Conservation (phyloP, 2,888 invertebrate species). For the Hirtodrosophila histrioides region DNA sequence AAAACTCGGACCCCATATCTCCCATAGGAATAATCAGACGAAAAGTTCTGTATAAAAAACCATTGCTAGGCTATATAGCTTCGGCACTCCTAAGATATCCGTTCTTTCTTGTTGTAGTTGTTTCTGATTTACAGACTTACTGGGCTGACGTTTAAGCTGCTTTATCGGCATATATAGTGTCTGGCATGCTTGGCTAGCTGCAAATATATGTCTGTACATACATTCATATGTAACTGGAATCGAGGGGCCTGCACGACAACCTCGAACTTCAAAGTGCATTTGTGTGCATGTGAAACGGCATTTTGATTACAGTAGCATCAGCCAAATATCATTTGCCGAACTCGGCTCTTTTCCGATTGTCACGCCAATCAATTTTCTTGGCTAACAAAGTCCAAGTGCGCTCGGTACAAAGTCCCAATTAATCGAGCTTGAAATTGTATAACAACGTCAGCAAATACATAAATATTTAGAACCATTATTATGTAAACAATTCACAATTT, state of each 20-base stretch:
- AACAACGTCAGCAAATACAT: slow-evolving; percentile 12
- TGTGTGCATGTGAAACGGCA: slow-evolving; percentile 20
- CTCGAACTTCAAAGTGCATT: slow-evolving; percentile 44
- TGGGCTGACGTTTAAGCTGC: no score
- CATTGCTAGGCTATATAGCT: no score
- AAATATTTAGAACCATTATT: slow-evolving; percentile 38
- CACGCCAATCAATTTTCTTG: slow-evolving; percentile 24
- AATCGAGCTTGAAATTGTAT: slow-evolving; percentile 42
- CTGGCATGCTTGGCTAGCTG: slow-evolving; percentile 50
- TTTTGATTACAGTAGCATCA: slow-evolving; percentile 22
- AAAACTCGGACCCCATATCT: no score
- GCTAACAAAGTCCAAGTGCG: slow-evolving; percentile 40
- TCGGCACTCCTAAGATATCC: no score
- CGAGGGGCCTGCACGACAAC: slow-evolving; percentile 9
- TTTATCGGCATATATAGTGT: not conserved
- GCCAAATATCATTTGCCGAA: slow-evolving; percentile 12
- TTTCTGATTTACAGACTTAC: not conserved
- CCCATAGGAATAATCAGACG: no score
- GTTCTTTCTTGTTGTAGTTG: not conserved
- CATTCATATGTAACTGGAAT: slow-evolving; percentile 6
- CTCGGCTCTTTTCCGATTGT: slow-evolving; percentile 16
- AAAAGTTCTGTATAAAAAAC: no score
- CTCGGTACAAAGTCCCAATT: slow-evolving; percentile 50
- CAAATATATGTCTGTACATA: not conserved
- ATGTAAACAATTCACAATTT: slow-evolving; percentile 11